phyloP scores from a whole-genome alignment of 1,140 invertebrate genomes.

The Saccostrea cuccullata region DNA sequence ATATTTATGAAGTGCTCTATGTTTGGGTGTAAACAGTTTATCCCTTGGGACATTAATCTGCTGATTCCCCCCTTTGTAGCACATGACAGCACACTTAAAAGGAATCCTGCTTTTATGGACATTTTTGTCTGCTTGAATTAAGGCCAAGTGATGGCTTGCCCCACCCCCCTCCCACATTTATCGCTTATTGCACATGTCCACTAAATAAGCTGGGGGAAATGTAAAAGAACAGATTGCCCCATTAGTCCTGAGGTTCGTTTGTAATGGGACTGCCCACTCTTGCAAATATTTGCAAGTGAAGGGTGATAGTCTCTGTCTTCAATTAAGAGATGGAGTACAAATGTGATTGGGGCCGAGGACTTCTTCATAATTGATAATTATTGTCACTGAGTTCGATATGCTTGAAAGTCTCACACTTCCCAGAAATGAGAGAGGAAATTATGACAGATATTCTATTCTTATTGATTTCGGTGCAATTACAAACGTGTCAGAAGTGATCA shows the following conservation, averaged over 20 bases:
- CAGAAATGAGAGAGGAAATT: conserved; percentile 16
- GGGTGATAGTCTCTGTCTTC: not conserved
- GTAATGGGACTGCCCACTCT: not conserved
- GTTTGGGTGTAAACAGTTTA: conserved; percentile 17
- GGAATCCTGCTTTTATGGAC: not conserved
- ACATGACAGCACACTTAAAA: conserved; percentile 27
- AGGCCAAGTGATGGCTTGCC: conserved; percentile 6
- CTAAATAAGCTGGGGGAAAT: not conserved
- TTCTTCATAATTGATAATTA: conserved; percentile 30
- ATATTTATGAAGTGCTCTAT: conserved; percentile 14
- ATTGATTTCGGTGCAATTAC: not conserved
- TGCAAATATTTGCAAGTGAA: not conserved
- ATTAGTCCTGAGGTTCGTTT: not conserved
- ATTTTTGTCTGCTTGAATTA: conserved; percentile 22
- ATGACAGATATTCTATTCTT: conserved; percentile 13
- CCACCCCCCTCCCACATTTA: conserved; percentile 25
- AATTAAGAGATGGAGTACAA: conserved; percentile 16
- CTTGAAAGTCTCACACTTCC: not conserved
- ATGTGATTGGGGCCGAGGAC: conserved; percentile 1
- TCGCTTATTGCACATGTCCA: conserved; percentile 7
- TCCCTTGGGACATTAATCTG: conserved; percentile 14
- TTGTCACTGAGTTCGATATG: conserved; percentile 3
- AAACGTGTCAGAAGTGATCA: not conserved
- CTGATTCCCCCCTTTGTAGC: conserved; percentile 1
- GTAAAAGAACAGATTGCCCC: not conserved